Base-by-base conservation (phyloP, 2,888 invertebrate genomes). In the Phlogophora meticulosa region DNA sequence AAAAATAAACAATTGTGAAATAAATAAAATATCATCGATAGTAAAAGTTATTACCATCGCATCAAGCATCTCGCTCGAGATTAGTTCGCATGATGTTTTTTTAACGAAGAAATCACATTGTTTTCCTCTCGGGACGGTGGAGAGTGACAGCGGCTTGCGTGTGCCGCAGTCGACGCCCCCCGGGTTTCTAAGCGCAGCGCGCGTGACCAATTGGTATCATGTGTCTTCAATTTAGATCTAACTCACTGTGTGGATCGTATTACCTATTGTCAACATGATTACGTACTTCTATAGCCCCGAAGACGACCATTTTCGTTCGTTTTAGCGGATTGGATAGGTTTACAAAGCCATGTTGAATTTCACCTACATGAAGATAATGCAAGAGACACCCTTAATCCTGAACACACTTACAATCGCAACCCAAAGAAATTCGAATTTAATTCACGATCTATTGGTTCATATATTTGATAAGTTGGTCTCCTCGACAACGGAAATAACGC, bases 191-290 rank as follows among this genome's bases (percentile, higher is more conserved):
- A 80, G 88, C 82, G 84, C 90, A 89, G 76, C 87, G 85, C 89
- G 93, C 93, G 93, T 93, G 93, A 92, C 92, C 91, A 91, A 90
- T 90, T 89, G 84, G 83, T 88, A 88, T 88, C 84, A 88, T 87
- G 86, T 87, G 87, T 85, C 88, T 88, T 88, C 86, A 85, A 88
- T 90, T 89, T 85, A 87, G 83, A 88, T 85, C 80, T 84, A 82
- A 81, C 79, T 79, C 81, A 77, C 70, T 81, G 65, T 68, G 72
- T 72, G 72, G 72, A 82, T 81, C 77, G 58, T 78, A 74, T 83
- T 81, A 81, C 83, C 76, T 67, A 81, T 86, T 80, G 80, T 83
- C 74, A 76, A 83, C 72, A 74, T 74, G 64, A 76, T 82, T 78
- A 78, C 60, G 65, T 76, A 67, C 59, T 73, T 81, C 64, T 64